These are phyloP conservation scores for Xestia c-nigrum DNA, from an alignment of 2,888 invertebrate genomes.

Conservation along the genomic window DNA sequence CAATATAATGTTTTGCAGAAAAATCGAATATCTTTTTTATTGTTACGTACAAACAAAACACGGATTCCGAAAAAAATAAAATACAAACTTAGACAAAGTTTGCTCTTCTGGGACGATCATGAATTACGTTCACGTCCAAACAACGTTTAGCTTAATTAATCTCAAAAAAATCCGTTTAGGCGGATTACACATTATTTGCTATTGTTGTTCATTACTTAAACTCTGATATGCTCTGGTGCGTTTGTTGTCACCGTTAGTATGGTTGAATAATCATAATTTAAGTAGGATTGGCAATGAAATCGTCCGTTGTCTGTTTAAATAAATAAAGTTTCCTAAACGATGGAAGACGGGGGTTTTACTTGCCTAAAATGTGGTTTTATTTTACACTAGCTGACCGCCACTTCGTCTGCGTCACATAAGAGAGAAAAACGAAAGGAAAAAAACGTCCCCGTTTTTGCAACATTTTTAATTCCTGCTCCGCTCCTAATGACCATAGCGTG, in stretches of 20 bases:
- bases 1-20: neutral
- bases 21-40: neutral
- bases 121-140: conserved; percentile 77
- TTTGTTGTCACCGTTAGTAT: neutral
- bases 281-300: neutral
- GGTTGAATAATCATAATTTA: neutral
- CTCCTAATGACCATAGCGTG: too few relatives aligned
- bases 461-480: too few relatives aligned
- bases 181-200: conserved; percentile 26
- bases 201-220: conserved; percentile 20
- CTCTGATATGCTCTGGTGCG: neutral
- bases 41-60: neutral
- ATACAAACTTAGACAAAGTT: conserved; percentile 63
- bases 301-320: neutral
- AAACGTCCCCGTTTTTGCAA: too few relatives aligned
- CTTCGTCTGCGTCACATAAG: too few relatives aligned
- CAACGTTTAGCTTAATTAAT: conserved; percentile 80
- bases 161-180: conserved; percentile 74
- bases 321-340: neutral
- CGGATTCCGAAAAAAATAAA: conserved; percentile 30
- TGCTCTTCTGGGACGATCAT: conserved; percentile 68
- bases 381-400: too few relatives aligned
- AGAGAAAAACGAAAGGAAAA: too few relatives aligned
- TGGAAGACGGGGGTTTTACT: neutral
- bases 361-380: neutral